Evolutionary conservation across 2,888 invertebrate species (phyloP), one percentile per base, ranked within the genome.

Genomic region (Marronus borbonicus): DNA sequence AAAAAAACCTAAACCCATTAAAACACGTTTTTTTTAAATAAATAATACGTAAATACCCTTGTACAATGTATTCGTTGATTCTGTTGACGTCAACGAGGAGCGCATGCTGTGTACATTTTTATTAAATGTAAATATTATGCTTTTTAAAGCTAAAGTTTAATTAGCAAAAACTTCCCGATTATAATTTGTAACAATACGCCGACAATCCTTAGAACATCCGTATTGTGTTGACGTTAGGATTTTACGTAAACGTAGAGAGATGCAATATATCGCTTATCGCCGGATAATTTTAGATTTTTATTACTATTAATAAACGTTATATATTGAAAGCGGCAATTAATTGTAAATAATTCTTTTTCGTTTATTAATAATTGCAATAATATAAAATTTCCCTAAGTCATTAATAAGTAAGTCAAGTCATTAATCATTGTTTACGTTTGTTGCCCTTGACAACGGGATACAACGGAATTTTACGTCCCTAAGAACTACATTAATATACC

Each of bases 41-140:
- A 44, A 8, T 44, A 44, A 44, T 44, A 17, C 14, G 55, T 20
- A 58, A 8, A 20, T 58, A 58, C 28, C 62, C 12, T 31, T 68
- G 14, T 68, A 28, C 50, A 5, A 50, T 14, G 31, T 68, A 50
- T 7, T 49, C 50, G 28, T 28, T 12, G 28, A 14, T 28, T 68
- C 68, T 20, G 14, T 52, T 50, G 49, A 68, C 68, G 68, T 68
- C 68, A 68, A 28, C 28, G 24, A 14, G 50, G 68, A 50, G 24
- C 50, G 0, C n/a, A 14, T 7, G 24, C 24, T 68, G 12, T 14
- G 68, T 14, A 24, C 24, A 50, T 50, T 50, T 49, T 52, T 50
- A 68, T 66, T n/a, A 68, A 50, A 50, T 24, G 50, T 50, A 68
- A 68, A 68, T 68, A 68, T 68, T 68, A 44, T 39, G 20, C 50